Conservation (phyloP, 1,140 invertebrate species). For the Drosophila truncata region DNA sequence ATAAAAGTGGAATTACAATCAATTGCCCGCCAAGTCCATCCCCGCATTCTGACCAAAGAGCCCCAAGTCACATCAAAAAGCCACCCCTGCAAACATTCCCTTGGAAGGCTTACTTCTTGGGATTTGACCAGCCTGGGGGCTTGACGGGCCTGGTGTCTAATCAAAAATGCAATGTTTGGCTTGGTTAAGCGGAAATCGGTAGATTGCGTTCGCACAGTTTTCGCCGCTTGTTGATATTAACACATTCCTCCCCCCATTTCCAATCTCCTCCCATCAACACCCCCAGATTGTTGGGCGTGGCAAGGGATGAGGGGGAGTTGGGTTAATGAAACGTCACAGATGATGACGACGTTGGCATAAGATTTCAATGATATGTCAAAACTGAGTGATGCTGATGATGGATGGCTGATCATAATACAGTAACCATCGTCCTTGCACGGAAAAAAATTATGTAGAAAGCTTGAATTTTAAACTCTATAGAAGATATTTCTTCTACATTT, state of each 20-base stretch:
- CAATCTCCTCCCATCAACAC: conserved; percentile 1
- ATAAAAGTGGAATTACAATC: conserved; percentile 56
- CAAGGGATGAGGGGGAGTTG: conserved; percentile 24
- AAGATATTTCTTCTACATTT: neutral
- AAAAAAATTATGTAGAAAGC: neutral
- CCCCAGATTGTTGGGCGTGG: conserved; percentile 18
- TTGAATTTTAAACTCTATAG: neutral
- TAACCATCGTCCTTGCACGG: conserved; percentile 31
- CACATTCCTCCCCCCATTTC: conserved; percentile 44
- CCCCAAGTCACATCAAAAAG: conserved; percentile 25
- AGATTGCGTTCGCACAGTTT: conserved; percentile 79
- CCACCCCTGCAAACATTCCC: conserved; percentile 41
- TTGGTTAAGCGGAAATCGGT: conserved; percentile 83
- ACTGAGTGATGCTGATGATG: conserved; percentile 81
- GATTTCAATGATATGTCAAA: conserved; percentile 84
- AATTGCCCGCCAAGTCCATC: conserved; percentile 24
- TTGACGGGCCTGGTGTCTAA: conserved; percentile 60
- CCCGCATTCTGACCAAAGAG: neutral
- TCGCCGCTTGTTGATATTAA: conserved; percentile 76
- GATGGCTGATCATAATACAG: conserved; percentile 66
- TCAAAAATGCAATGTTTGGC: conserved; percentile 84
- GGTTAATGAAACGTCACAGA: conserved; percentile 83
- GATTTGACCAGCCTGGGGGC: conserved; percentile 59
- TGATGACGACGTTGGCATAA: conserved; percentile 72
- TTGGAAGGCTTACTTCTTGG: conserved; percentile 51